Conservation (phyloP, 2,113 vertebrate species). For the Lycocorax pyrrhopterus region DNA sequence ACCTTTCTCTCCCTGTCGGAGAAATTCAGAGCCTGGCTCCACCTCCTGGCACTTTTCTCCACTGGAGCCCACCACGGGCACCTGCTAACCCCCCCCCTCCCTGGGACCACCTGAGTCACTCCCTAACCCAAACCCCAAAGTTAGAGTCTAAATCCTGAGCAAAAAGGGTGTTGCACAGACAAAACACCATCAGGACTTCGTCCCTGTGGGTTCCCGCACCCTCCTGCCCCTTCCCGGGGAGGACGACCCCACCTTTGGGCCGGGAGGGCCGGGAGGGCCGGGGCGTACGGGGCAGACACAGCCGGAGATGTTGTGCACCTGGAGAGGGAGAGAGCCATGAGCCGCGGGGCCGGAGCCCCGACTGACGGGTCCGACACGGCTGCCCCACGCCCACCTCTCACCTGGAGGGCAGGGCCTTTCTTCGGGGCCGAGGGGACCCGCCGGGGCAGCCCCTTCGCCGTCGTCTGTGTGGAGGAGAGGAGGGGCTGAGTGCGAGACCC, state of each 20-base stretch:
- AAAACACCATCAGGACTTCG: neutral
- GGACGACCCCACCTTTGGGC: conserved; percentile 1
- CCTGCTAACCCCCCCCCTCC: no score
- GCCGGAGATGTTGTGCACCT: conserved; percentile 20
- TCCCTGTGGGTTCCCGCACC: neutral
- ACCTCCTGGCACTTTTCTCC: neutral
- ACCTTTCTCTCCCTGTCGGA: conserved; percentile 54
- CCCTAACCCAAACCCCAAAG: neutral
- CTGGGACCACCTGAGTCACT: neutral
- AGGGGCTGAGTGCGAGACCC: neutral
- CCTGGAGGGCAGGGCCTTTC: neutral
- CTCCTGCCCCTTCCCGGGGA: accelerated
- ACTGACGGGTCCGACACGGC: accelerated
- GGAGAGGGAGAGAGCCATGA: neutral
- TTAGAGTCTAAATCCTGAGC: neutral
- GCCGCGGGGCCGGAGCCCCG: accelerated
- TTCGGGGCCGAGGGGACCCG: neutral
- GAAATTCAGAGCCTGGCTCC: neutral
- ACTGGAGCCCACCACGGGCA: accelerated
- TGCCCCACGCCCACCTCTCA: neutral
- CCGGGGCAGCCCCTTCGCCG: neutral
- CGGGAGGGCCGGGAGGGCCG: conserved; percentile 14
- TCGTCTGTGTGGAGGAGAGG: neutral
- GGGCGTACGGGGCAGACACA: conserved; percentile 42
- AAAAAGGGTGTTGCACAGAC: neutral